Evolutionary conservation across 2,888 invertebrate genomes (phyloP).

Genomic region (Platycheirus albimanus): DNA sequence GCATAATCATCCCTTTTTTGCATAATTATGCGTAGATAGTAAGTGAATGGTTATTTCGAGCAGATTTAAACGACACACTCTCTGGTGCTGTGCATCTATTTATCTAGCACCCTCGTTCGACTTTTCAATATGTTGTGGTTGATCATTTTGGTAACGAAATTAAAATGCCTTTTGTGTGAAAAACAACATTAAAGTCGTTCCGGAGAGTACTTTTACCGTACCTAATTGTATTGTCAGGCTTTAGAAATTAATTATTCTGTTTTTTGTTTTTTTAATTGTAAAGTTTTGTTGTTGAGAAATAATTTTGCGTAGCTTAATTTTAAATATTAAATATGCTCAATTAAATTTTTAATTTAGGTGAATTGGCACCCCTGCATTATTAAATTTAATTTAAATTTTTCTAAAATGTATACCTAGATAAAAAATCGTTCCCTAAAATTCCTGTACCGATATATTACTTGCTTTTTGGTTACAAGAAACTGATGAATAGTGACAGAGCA

Average conservation of each 20-base stretch:
- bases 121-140: conserved; percentile 69
- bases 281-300: no score
- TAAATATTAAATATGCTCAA: no score
- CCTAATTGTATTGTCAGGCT: conserved; percentile 32
- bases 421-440: no score
- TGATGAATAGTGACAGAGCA: no score
- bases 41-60: conserved; percentile 50
- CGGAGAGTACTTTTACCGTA: neutral
- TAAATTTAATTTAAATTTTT: no score
- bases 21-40: conserved; percentile 50
- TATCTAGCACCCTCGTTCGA: conserved; percentile 61
- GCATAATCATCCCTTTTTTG: conserved; percentile 65
- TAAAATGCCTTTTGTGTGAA: conserved; percentile 12
- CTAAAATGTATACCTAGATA: no score
- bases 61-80: conserved; percentile 45
- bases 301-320: no score
- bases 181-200: neutral
- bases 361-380: no score
- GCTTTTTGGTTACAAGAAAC: no score
- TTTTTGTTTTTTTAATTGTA: no score
- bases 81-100: conserved; percentile 3
- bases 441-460: no score
- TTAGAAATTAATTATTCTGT: neutral
- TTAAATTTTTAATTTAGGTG: no score
- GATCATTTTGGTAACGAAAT: conserved; percentile 60